Evolutionary conservation across 2,113 vertebrate species (phyloP).

Genomic region (Scomber colias): DNA sequence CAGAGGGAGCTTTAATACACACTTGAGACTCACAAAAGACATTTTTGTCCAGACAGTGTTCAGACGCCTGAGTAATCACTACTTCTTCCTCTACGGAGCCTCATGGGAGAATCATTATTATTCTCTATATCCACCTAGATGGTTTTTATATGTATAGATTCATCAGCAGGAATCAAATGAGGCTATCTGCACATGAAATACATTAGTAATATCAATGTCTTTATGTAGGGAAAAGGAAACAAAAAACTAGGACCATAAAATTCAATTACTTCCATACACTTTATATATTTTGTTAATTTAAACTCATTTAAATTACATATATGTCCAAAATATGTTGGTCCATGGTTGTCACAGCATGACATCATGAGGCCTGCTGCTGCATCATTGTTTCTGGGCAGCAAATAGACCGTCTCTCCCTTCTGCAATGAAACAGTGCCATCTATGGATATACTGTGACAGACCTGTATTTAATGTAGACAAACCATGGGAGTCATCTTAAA

Average conservation of each 20-base stretch:
- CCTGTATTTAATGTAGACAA: not conserved
- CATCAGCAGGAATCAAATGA: not conserved
- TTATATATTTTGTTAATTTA: not conserved
- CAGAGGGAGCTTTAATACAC: constrained; percentile 46
- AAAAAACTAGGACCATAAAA: not conserved
- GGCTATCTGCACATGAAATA: not conserved
- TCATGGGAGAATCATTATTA: constrained; percentile 1
- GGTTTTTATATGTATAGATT: not conserved
- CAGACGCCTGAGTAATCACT: constrained; percentile 42
- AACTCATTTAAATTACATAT: not conserved
- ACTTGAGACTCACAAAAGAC: constrained; percentile 55
- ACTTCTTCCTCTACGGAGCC: not conserved
- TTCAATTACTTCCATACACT: not conserved
- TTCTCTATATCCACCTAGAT: not conserved
- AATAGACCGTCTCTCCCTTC: constrained; percentile 29
- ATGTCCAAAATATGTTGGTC: not conserved
- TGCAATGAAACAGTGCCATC: constrained; percentile 78
- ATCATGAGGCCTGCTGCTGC: constrained; percentile 53
- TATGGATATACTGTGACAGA: constrained; percentile 48
- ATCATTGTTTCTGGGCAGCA: constrained; percentile 68
- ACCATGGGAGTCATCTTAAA: not conserved
- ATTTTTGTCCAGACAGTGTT: constrained; percentile 30
- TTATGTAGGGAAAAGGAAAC: not conserved
- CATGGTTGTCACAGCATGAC: constrained; percentile 56
- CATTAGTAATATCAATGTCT: not conserved